Conservation (phyloP, 2,888 invertebrate genomes). For the Ceraclea dissimilis region DNA sequence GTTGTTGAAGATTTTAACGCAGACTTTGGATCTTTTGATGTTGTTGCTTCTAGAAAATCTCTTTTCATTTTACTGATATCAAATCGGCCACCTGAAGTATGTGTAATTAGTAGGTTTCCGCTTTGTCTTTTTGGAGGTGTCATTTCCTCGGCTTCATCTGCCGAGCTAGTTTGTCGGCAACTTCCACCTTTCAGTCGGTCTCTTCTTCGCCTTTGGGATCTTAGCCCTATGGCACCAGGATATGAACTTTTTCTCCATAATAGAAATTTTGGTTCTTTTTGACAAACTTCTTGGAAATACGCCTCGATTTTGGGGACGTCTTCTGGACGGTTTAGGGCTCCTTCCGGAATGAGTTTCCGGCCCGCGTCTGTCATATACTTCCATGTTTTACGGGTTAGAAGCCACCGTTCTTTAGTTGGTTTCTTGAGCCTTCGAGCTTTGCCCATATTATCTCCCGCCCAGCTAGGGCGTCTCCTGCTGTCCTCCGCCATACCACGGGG, state of each 20-base stretch:
- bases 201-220: conserved; percentile 48
- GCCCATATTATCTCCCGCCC: conserved; percentile 47
- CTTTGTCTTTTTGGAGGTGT: conserved; percentile 39
- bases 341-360: conserved; percentile 77
- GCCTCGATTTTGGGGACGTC: conserved; percentile 76
- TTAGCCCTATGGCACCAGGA: conserved; percentile 54
- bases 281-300: conserved; percentile 77
- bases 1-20: conserved; percentile 18
- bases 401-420: conserved; percentile 70
- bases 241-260: conserved; percentile 79
- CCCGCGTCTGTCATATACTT: conserved; percentile 90
- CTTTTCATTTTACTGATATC: conserved; percentile 61
- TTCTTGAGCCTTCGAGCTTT: conserved; percentile 51
- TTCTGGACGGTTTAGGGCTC: conserved; percentile 62
- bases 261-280: conserved; percentile 67
- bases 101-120: conserved; percentile 40
- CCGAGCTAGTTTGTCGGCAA: conserved; percentile 58
- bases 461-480: conserved; percentile 34
- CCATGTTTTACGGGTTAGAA: conserved; percentile 84
- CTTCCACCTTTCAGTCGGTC: conserved; percentile 58
- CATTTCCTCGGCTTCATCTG: conserved; percentile 54
- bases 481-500: conserved; percentile 21
- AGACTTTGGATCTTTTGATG: conserved; percentile 31
- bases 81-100: conserved; percentile 55
- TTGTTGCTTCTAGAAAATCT: conserved; percentile 54